A percentile compares a stretch with the other conserved stretches of the same genome.
These are phyloP conservation scores for Anas acuta DNA, from an alignment of 2,797 vertebrate genomes.

Conservation along the genomic window DNA sequence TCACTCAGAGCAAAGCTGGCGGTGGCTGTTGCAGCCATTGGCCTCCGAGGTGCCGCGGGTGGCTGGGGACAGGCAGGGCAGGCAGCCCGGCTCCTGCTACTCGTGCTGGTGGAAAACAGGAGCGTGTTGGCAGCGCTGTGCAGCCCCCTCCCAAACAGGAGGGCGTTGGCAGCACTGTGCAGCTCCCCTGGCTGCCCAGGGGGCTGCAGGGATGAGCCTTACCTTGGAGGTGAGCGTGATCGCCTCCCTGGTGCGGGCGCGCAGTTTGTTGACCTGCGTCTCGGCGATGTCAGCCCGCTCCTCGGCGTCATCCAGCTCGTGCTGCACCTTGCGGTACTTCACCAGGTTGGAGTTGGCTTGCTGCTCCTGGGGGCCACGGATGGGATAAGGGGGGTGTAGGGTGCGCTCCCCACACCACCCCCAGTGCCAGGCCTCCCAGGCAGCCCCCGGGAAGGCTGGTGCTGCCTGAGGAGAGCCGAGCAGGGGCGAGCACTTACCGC, in stretches of 20 bases:
- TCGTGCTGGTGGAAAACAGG: conserved; percentile 35
- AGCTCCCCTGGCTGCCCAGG: not conserved
- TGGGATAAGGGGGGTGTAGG: not conserved
- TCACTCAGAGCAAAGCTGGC: not conserved
- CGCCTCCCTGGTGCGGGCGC: conserved; percentile 82
- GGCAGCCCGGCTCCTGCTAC: not conserved
- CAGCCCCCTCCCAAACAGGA: not conserved
- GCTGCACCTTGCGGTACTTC: conserved; percentile 92
- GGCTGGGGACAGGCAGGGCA: not conserved
- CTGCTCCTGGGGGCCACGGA: conserved; percentile 80
- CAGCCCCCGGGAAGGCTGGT: not conserved
- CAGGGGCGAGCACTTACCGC: conserved; percentile 80
- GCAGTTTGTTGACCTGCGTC: conserved; percentile 91
- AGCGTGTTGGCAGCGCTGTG: no score
- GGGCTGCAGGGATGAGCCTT: not conserved
- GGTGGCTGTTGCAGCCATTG: conserved; percentile 61
- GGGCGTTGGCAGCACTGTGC: no score
- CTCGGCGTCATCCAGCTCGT: conserved; percentile 91
- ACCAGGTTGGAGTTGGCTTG: conserved; percentile 90
- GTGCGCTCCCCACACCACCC: accelerated
- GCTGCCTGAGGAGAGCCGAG: not conserved
- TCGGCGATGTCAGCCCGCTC: conserved; percentile 90
- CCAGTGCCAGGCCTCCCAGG: accelerated
- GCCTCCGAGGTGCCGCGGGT: not conserved
- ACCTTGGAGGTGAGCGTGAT: conserved; percentile 76